Conservation (phyloP, 2,888 invertebrate genomes). For the Dryococelus australis region DNA sequence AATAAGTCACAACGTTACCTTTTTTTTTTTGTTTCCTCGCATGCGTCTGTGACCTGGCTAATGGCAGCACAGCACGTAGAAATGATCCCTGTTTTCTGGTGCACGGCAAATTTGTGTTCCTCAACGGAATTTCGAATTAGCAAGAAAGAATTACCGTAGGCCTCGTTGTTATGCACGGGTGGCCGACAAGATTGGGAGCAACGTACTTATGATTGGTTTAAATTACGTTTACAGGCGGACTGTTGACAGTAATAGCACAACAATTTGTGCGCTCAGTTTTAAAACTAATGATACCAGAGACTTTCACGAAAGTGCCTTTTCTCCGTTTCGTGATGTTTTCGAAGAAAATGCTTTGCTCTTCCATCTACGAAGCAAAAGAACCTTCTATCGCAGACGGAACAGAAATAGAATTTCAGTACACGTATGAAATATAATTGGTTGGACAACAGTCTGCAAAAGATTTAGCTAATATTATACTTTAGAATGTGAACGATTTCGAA, state of each 20-base stretch:
- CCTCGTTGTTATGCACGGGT: not conserved
- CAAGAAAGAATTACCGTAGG: not conserved
- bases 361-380: too few relatives aligned
- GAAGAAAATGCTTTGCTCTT: too few relatives aligned
- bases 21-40: not conserved
- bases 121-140: not conserved
- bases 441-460: too few relatives aligned
- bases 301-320: too few relatives aligned
- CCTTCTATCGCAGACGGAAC: too few relatives aligned
- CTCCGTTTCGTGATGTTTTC: too few relatives aligned
- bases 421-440: too few relatives aligned
- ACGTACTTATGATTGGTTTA: not conserved
- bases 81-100: not conserved
- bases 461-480: too few relatives aligned
- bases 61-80: not conserved
- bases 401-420: too few relatives aligned
- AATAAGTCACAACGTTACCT: not conserved
- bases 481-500: too few relatives aligned
- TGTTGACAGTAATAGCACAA: not conserved
- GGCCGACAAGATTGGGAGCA: not conserved
- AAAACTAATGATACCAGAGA: too few relatives aligned
- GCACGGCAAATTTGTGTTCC: not conserved
- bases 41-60: not conserved
- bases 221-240: not conserved
- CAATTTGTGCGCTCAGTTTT: not conserved